Conservation (phyloP, 2,797 vertebrate genomes). For the Scyliorhinus canicula region DNA sequence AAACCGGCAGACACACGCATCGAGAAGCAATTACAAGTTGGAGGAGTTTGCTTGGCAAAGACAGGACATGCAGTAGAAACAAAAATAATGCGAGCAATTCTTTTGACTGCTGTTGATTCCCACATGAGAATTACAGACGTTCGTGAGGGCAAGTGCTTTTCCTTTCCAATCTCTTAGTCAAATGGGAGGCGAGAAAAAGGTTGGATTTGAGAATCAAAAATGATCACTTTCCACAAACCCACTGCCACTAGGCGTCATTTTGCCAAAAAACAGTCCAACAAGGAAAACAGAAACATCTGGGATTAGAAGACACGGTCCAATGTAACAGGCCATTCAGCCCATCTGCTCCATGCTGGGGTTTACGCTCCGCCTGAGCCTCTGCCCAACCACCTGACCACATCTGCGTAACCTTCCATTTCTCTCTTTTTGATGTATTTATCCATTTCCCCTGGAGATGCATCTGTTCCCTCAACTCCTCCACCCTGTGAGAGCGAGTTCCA, state of each 20-base stretch:
- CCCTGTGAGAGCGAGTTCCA: background rate
- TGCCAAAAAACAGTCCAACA: background rate
- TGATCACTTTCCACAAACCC: background rate
- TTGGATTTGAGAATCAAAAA: background rate
- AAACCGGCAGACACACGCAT: slow-evolving; percentile 40
- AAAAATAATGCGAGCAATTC: background rate
- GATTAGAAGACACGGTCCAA: background rate
- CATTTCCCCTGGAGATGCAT: background rate
- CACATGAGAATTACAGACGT: background rate
- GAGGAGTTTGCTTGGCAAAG: background rate
- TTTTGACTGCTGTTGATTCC: background rate
- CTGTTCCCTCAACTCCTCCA: background rate
- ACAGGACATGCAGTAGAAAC: background rate
- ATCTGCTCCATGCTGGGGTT: background rate
- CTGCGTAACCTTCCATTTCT: background rate
- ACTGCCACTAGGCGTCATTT: too few species aligned
- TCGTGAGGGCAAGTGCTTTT: background rate
- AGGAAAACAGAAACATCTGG: background rate
- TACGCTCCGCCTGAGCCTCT: too few species aligned
- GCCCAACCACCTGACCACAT: background rate
- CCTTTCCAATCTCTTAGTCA: background rate
- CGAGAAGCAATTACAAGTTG: slow-evolving; percentile 12
- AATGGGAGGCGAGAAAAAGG: background rate
- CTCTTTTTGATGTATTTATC: background rate
- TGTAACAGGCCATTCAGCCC: background rate